phyloP scores from a whole-genome alignment of 2,797 vertebrate genomes.

The Lagorchestes hirsutus region DNA sequence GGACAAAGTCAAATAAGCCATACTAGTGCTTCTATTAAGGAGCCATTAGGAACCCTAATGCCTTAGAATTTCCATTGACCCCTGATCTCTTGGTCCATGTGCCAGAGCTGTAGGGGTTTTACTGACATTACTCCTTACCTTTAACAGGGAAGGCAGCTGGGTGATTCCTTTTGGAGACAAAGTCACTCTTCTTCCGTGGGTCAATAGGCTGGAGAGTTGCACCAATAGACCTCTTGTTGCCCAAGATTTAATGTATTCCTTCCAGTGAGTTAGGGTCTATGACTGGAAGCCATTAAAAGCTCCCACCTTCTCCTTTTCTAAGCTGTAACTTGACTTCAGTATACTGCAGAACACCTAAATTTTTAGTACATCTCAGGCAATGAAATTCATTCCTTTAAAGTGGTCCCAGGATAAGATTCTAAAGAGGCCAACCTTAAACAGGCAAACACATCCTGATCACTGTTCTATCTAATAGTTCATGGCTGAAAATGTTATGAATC shows the following conservation, averaged over 20 bases:
- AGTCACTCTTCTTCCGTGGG: not conserved
- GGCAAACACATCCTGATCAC: not conserved
- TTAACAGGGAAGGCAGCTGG: not conserved
- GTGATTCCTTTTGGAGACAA: not conserved
- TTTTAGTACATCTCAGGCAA: constrained; percentile 22
- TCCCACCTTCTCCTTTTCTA: not conserved
- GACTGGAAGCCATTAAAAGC: not conserved
- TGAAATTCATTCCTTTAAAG: not conserved
- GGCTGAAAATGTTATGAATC: not conserved
- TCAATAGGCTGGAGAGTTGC: not conserved
- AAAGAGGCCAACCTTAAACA: not conserved
- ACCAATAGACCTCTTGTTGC: not conserved
- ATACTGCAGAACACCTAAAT: not conserved
- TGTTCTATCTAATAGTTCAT: not conserved
- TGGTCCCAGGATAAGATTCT: not conserved
- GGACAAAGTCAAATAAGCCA: not conserved
- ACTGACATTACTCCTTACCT: constrained; percentile 28
- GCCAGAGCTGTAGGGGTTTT: not conserved
- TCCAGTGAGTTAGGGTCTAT: constrained; percentile 1
- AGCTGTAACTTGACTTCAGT: constrained; percentile 16
- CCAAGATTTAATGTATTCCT: constrained; percentile 56
- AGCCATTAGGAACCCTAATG: constrained; percentile 3
- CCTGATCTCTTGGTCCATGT: not conserved
- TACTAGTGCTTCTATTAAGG: not conserved
- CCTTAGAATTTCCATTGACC: not conserved